Base-by-base conservation (phyloP, 2,113 vertebrate species). In the Leucoraja erinaceus region DNA sequence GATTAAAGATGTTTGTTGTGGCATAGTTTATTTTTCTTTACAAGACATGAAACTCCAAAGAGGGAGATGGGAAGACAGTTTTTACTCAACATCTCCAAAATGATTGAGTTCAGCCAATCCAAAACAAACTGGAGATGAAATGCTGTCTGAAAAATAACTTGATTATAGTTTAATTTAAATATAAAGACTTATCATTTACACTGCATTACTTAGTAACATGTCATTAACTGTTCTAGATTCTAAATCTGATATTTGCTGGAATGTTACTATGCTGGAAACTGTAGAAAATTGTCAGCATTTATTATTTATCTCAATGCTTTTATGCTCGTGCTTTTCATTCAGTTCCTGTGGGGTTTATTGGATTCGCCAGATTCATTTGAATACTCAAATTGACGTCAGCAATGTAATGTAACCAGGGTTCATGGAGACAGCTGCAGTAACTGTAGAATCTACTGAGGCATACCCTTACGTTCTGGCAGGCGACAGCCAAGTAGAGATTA, bases 401-500 rank as follows among this genome's bases (percentile, higher is more conserved):
- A 83, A 9, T 83, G 54, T 56, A 83, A 83, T 83, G 79, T 56
- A 56, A 56, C 47, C 28, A 83, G 79, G 54, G 20, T 59, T 25
- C 79, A 56, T 59, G n/a, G 28, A 66, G 61, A 18, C 59, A 88
- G 59, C 83, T 88, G 59, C 59, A 63, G 59, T 31, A 88, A 88
- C 56, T 66, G 61, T 63, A 88, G 83, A 33, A 88, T 66, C 14
- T 63, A 31, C 28, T n/a, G 59, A 88, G 83, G 83, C 83, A 88
- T 88, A 63, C 59, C 83, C 83, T 88, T 88, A 63, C 83, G 63
- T 63, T 63, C n/a, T 88, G 59, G 28, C 83, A 66, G 59, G 56
- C 38, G 59, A 31, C 28, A 88, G 83, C 83, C 83, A 33, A 88
- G 83, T 88, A 88, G n/a, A 63, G 59, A 88, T 63, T 88, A 88